Evolutionary conservation across 2,797 vertebrate species (phyloP).

Genomic region (Cheirogaleus major): DNA sequence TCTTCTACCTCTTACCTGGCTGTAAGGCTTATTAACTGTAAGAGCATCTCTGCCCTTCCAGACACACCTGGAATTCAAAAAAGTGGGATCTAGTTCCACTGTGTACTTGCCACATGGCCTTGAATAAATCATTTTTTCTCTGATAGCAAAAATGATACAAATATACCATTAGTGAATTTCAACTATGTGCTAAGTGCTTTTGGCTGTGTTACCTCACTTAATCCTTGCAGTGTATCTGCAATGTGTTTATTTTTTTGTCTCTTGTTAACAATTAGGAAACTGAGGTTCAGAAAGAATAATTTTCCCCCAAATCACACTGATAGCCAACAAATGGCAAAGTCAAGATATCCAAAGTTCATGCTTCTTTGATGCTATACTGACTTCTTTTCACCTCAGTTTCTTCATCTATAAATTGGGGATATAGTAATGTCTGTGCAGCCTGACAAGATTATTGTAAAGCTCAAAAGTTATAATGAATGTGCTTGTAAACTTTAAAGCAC

Average conservation of each 20-base stretch:
- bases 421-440: background rate
- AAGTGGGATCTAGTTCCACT: background rate
- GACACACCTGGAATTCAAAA: background rate
- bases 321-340: background rate
- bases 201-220: background rate
- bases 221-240: background rate
- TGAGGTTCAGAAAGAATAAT: background rate
- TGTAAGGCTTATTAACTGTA: background rate
- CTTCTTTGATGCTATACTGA: background rate
- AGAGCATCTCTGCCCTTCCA: background rate
- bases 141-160: background rate
- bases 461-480: background rate
- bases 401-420: background rate
- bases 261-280: slow-evolving; percentile 45
- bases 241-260: slow-evolving; percentile 21
- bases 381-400: background rate
- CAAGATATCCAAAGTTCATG: background rate
- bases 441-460: background rate
- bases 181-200: background rate
- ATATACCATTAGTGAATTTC: background rate
- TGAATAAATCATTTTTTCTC: background rate
- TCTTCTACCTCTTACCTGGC: background rate
- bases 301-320: background rate
- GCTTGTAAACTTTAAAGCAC: background rate
- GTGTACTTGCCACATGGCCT: background rate